phyloP scores from a whole-genome alignment of 1,140 invertebrate species.

The Drosophila bocki region DNA sequence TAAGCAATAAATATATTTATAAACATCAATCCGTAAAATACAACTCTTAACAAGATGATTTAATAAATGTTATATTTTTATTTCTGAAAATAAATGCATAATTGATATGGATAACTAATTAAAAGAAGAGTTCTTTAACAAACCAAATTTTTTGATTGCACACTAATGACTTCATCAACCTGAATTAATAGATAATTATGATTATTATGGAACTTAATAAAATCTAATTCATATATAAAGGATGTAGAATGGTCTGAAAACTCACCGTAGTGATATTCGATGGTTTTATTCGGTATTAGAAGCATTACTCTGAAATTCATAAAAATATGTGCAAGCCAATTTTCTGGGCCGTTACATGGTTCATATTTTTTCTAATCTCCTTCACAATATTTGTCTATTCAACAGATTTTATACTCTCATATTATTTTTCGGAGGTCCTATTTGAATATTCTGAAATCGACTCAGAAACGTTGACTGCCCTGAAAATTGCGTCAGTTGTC shows the following conservation, averaged over 20 bases:
- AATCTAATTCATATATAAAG: background rate
- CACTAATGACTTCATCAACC: background rate
- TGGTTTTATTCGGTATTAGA: too few species aligned
- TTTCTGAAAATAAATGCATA: too few species aligned
- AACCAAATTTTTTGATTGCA: background rate
- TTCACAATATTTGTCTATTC: rapidly evolving
- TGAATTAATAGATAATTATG: background rate
- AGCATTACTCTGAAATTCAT: background rate
- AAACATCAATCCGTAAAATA: too few species aligned
- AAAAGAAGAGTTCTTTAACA: background rate
- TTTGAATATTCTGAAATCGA: too few species aligned
- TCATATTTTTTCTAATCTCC: background rate
- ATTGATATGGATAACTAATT: too few species aligned
- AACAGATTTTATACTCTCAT: background rate
- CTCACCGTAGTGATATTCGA: background rate
- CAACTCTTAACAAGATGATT: too few species aligned
- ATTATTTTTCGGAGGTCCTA: background rate
- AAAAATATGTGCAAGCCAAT: background rate
- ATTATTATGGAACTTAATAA: background rate
- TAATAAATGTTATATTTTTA: too few species aligned
- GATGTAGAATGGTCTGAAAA: background rate
- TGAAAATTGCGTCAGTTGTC: background rate
- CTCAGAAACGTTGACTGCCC: rapidly evolving
- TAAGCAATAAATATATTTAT: too few species aligned
- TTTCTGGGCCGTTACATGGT: background rate